These are phyloP conservation scores for Tortricodes alternella DNA, from an alignment of 2,888 invertebrate species.

Conservation along the genomic window DNA sequence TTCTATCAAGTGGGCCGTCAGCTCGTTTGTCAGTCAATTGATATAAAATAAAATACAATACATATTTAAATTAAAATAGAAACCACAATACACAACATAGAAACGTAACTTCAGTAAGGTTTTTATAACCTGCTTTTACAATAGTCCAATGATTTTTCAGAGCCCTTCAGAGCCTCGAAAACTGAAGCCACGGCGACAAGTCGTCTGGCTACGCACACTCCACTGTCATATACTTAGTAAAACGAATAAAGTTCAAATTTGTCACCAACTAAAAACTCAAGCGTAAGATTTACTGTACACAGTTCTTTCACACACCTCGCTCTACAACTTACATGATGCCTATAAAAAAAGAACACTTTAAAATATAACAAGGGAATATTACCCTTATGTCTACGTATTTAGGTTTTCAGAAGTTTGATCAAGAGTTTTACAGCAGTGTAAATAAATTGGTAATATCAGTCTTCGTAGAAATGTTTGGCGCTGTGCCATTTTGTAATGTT, in stretches of 20 bases:
- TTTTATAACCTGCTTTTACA: too few species aligned
- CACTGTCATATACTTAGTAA: slow-evolving; percentile 5
- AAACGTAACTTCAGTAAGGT: too few species aligned
- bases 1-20: too few species aligned
- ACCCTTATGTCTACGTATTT: background rate
- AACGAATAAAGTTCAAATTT: slow-evolving; percentile 16
- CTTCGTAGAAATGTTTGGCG: slow-evolving; percentile 24
- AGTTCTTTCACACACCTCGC: slow-evolving; percentile 25
- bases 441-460: background rate
- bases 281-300: slow-evolving; percentile 18
- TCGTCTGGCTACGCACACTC: slow-evolving; percentile 13
- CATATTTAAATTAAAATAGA: too few species aligned
- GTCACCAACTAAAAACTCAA: slow-evolving; percentile 21
- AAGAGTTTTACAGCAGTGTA: background rate
- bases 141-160: too few species aligned
- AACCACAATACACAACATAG: too few species aligned
- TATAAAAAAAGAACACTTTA: background rate
- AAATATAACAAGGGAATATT: background rate
- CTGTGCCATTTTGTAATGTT: slow-evolving; percentile 15
- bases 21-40: too few species aligned
- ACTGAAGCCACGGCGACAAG: slow-evolving; percentile 15
- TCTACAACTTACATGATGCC: background rate
- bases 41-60: too few species aligned
- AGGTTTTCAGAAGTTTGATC: background rate
- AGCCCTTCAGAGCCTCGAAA: background rate